phyloP scores from a whole-genome alignment of 64 coral and sea anemone genomes.

The Orbicella faveolata region DNA sequence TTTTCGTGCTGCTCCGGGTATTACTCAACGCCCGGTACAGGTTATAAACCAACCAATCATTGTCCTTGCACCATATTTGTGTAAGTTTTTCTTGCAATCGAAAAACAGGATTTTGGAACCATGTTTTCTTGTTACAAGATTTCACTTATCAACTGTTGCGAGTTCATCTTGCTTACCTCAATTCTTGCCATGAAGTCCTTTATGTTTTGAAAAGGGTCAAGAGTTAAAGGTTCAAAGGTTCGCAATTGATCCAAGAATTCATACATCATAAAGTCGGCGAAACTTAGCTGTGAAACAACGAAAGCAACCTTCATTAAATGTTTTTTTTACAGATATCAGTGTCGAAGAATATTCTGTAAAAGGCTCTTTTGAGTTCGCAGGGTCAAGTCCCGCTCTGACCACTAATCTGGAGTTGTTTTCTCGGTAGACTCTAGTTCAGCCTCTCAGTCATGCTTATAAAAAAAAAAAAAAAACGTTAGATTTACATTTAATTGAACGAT shows the following conservation, averaged over 20 bases:
- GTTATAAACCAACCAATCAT: too few species aligned
- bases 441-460: too few species aligned
- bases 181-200: slow-evolving; percentile 64
- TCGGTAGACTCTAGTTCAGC: too few species aligned
- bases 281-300: slow-evolving; percentile 42
- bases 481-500: too few species aligned
- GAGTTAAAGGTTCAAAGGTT: slow-evolving; percentile 56
- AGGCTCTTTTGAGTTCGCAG: too few species aligned
- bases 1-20: too few species aligned
- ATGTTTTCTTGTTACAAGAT: not conserved
- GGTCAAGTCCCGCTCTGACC: too few species aligned
- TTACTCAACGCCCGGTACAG: too few species aligned
- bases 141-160: too few species aligned
- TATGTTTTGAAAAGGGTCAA: slow-evolving; percentile 51
- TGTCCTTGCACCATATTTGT: too few species aligned
- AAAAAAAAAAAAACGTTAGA: too few species aligned
- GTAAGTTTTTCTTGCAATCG: not conserved
- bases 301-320: not conserved
- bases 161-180: slow-evolving; percentile 35
- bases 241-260: slow-evolving; percentile 71
- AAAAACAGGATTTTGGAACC: not conserved
- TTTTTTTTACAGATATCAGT: not conserved
- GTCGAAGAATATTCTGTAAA: not conserved
- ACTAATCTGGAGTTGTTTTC: too few species aligned
- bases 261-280: slow-evolving; percentile 75